Base-by-base conservation (phyloP, 2,797 vertebrate species). In the Erethizon dorsatum region DNA sequence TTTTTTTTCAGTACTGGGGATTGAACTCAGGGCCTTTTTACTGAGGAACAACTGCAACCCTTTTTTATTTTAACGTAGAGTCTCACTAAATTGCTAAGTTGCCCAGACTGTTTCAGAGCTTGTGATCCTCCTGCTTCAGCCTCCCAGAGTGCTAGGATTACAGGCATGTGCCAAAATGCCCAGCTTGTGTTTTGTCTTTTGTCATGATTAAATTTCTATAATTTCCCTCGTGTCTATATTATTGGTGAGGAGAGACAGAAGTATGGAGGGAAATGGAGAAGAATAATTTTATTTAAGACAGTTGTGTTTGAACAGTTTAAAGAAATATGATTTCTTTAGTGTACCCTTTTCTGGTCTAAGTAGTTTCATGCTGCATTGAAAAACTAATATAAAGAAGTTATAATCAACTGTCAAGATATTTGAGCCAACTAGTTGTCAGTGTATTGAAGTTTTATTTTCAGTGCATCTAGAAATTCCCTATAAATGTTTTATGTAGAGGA, bases 241-340 rank as follows among this genome's bases (percentile, higher is more conserved):
- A 78, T 82, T 83, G 94, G 73, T 22, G 83, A 92, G 67, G 82
- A 91, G 95, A 61, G 41, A 92, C n/a, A 78, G 78, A 41, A 71
- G 41, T 5, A 65, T 56, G 54, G 59, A 73, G 47, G 14, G 11
- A 71, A 63, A 4, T 59, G 54, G 75, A 90, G 77, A 80, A 71
- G 50, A 83, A 96, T 90, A 83, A 82, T 97, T 97, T 12, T 0
- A 69, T 94, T 96, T 90, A 11, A 88, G 93, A 79, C 78, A 83
- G 31, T 90, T 90, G 15, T 45, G 33, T 80, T 88, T 4, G 5
- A 17, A 1, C 84, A 52, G n/a, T 52, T 86, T 80, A 96, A 65
- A 88, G 69, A 73, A 94, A 84, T 45, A 52, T 78, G 8, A 31
- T 33, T 24, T 95, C 13, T 86, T 1, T 77, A 63, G 28, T 80